These are phyloP conservation scores for Lasioglossum leucozonium DNA, from an alignment of 2,888 invertebrate species.

Conservation along the genomic window DNA sequence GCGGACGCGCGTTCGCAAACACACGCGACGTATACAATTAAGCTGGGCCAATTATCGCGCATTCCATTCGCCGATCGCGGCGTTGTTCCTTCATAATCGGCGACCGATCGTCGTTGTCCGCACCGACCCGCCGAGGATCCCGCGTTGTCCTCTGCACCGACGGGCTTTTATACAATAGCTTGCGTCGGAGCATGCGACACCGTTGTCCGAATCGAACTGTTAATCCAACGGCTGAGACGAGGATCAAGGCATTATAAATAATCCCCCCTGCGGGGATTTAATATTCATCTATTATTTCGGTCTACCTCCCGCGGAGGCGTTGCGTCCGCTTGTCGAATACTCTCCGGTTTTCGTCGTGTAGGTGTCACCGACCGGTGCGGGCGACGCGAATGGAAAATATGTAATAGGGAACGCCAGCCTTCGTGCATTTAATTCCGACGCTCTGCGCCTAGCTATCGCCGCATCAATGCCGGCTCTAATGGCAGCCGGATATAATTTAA, in stretches of 20 bases:
- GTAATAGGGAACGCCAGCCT: conserved; percentile 14
- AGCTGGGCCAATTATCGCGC: conserved; percentile 72
- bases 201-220: conserved; percentile 9
- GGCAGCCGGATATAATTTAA: conserved; percentile 56
- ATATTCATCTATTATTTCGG: conserved; percentile 36
- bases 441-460: conserved; percentile 13
- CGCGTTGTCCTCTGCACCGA: no score
- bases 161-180: conserved; percentile 7
- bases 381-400: not conserved
- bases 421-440: conserved; percentile 46
- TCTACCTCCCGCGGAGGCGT: not conserved
- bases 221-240: conserved; percentile 15
- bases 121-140: not conserved
- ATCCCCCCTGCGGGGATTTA: not conserved
- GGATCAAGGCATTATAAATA: conserved; percentile 37
- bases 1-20: conserved; percentile 49
- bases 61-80: conserved; percentile 43
- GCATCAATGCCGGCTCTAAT: conserved; percentile 42
- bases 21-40: conserved; percentile 65
- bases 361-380: not conserved
- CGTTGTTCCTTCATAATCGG: conserved; percentile 55
- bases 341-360: not conserved
- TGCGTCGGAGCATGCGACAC: not conserved
- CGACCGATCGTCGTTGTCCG: not conserved
- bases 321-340: not conserved